These are phyloP conservation scores for Ichneumon xanthorius DNA, from an alignment of 2,888 invertebrate genomes.

Conservation along the genomic window DNA sequence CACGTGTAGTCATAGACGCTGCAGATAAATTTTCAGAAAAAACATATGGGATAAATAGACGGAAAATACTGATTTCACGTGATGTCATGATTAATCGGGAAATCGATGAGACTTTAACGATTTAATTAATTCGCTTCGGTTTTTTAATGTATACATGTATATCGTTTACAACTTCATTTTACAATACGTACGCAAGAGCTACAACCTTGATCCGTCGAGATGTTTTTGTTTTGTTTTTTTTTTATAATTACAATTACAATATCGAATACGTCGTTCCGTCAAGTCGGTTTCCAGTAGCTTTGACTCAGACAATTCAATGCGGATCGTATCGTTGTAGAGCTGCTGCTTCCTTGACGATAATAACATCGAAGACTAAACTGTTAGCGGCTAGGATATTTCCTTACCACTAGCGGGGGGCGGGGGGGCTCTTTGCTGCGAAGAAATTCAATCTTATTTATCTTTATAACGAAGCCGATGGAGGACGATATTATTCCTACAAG, in stretches of 20 bases:
- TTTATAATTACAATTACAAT: conserved; percentile 43
- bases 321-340: neutral
- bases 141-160: conserved; percentile 61
- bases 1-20: neutral
- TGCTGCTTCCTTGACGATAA: neutral
- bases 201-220: conserved; percentile 47
- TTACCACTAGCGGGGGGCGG: conserved; percentile 9
- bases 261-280: conserved; percentile 5
- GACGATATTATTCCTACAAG: conserved; percentile 54
- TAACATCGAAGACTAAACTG: conserved; percentile 59
- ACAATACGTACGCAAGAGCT: conserved; percentile 56
- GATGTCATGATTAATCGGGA: neutral
- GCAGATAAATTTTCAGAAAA: neutral
- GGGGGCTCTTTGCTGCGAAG: neutral
- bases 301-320: neutral
- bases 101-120: neutral
- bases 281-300: neutral
- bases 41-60: neutral
- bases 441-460: neutral
- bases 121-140: conserved; percentile 50
- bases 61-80: neutral
- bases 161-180: conserved; percentile 64
- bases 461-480: conserved; percentile 44
- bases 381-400: conserved; percentile 25
- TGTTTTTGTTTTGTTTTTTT: conserved; percentile 7